phyloP scores from a whole-genome alignment of 2,888 invertebrate species.

The Lapara coniferarum region DNA sequence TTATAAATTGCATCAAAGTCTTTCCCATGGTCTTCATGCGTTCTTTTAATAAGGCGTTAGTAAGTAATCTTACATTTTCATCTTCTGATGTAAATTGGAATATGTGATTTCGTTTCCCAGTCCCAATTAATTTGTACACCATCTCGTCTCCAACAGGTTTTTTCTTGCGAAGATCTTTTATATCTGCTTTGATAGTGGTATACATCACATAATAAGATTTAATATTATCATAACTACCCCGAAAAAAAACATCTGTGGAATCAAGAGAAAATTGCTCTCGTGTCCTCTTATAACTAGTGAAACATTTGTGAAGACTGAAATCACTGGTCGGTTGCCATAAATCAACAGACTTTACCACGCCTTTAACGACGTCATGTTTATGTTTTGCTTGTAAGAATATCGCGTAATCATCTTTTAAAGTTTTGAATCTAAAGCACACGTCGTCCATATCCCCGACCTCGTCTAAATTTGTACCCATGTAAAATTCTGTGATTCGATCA shows the following conservation, averaged over 20 bases:
- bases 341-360: conserved; percentile 2
- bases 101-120: conserved; percentile 4
- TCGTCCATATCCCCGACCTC: conserved; percentile 29
- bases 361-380: conserved; percentile 25
- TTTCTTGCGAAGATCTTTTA: conserved; percentile 11
- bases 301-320: conserved; percentile 5
- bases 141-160: background rate
- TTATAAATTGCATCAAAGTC: conserved; percentile 4
- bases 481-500: conserved; percentile 26
- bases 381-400: conserved; percentile 33
- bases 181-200: conserved; percentile 13
- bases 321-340: conserved; percentile 6
- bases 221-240: conserved; percentile 1
- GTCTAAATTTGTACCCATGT: conserved; percentile 30
- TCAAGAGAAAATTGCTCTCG: background rate
- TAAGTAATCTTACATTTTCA: conserved; percentile 13
- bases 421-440: conserved; percentile 29
- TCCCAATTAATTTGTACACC: conserved; percentile 10
- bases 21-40: conserved; percentile 14
- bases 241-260: conserved; percentile 1
- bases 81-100: conserved; percentile 11
- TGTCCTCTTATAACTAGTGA: conserved; percentile 1
- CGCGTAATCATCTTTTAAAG: conserved; percentile 10
- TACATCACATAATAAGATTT: conserved; percentile 22
- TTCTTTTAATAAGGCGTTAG: background rate